A percentile compares a stretch with the other conserved stretches of the same genome.
Evolutionary conservation across 2,888 invertebrate genomes (phyloP).

Genomic region (Hirtodrosophila trivittata): DNA sequence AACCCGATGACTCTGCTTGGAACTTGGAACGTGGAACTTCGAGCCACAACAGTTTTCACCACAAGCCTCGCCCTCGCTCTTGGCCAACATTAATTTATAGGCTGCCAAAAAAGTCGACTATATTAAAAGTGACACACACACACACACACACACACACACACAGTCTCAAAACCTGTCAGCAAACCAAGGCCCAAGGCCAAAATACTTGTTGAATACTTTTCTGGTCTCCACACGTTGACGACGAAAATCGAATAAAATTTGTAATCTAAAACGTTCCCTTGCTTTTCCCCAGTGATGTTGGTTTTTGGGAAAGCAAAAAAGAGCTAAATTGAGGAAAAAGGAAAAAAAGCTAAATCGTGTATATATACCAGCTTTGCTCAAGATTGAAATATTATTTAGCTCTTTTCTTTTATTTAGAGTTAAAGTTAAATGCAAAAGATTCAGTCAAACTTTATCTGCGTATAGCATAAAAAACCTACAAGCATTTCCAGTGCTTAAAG

Average conservation of each 20-base stretch:
- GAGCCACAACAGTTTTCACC: conserved; percentile 8
- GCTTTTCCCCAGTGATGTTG: background rate
- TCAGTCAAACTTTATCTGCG: too few relatives aligned
- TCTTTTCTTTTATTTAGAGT: too few relatives aligned
- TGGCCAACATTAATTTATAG: conserved; percentile 51
- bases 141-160: background rate
- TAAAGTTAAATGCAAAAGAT: too few relatives aligned
- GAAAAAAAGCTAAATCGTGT: background rate
- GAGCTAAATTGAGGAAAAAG: background rate
- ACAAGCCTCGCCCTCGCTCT: conserved; percentile 31
- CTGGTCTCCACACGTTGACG: conserved; percentile 2
- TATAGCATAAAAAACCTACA: too few relatives aligned
- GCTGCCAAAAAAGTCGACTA: conserved; percentile 22
- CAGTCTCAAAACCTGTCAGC: background rate
- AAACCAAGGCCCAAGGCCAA: conserved; percentile 1
- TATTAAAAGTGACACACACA: background rate
- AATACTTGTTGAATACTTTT: conserved; percentile 50
- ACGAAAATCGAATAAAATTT: conserved; percentile 37
- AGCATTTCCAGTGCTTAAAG: too few relatives aligned
- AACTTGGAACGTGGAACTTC: background rate
- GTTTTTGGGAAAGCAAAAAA: too few relatives aligned
- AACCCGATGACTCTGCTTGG: conserved; percentile 13
- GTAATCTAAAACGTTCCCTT: conserved; percentile 31
- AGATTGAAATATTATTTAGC: too few relatives aligned
- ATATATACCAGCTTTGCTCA: too few relatives aligned